Base-by-base conservation (phyloP, 1,140 invertebrate genomes). In the Bombus confusus region DNA sequence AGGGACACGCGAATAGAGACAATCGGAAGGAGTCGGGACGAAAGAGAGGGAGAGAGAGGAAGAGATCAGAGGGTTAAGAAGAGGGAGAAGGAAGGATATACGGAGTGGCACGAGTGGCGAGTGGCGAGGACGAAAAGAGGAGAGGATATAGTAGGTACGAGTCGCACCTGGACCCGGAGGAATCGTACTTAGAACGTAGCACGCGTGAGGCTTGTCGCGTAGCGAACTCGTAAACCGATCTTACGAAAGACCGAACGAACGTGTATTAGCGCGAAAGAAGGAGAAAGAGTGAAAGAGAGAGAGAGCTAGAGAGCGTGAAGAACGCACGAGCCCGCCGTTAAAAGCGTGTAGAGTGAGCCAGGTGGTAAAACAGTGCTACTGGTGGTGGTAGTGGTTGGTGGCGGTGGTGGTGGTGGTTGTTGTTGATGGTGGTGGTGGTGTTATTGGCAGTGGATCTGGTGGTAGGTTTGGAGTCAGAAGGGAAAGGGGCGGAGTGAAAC, bases 111-210 rank as follows among this genome's bases (percentile, higher is more conserved):
- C 52, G 83, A 34, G 62, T 31, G 64, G 39, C 57, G 34, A 64
- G 71, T 34, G 28, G 47, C 41, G 37, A 57, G 34, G 28, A 64
- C 39, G 10, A 34, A 22, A 22, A 57, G 68, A 81, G 52, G 80
- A 39, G 39, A 31, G 41, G 41, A 74, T 31, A 47, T 74, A 90
- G 39, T 47, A 59, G 68, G 68, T 72, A 82, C 59, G 81, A 88
- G 74, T 85, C 72, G 76, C 90, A 90, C 84, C 89, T 91, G 90
- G 88, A 90, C 81, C 88, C 66, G 69, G 52, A 77, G 62, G 83
- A 88, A 83, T 66, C 78, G 76, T 66, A 75, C 41, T 66, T 75
- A 22, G 72, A 82, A n/a, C 69, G 88, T 77, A 81, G 88, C 86
- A 88, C 87, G 87, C 86, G 86, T 64, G 31, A 39, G 71, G 31